Percentiles rank a stretch among this genome's conserved stretches.
phyloP scores from a whole-genome alignment of 1,140 invertebrate species.

The Leucophenga varia region DNA sequence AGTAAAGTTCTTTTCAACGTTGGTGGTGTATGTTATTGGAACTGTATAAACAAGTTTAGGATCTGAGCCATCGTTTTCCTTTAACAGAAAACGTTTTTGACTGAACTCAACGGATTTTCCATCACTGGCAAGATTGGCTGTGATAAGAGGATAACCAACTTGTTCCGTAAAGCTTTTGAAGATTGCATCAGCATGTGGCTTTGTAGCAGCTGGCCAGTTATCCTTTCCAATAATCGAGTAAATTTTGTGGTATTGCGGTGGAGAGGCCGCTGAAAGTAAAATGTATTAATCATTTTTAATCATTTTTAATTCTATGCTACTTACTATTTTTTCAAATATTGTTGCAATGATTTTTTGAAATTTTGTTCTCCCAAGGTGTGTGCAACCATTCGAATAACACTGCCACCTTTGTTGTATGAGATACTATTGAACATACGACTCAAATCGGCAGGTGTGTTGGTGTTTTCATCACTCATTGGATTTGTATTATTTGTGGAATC shows the following conservation, averaged over 20 bases:
- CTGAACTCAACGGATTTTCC: conserved; percentile 26
- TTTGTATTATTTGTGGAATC: conserved; percentile 69
- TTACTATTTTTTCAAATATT: conserved; percentile 61
- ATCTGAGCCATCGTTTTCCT: conserved; percentile 38
- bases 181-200: conserved; percentile 40
- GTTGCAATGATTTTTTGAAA: conserved; percentile 64
- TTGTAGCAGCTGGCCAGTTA: conserved; percentile 38
- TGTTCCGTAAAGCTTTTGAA: conserved; percentile 75
- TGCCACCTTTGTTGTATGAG: conserved; percentile 67
- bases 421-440: conserved; percentile 63
- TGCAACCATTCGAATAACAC: conserved; percentile 75
- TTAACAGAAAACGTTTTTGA: conserved; percentile 61
- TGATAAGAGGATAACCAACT: conserved; percentile 72
- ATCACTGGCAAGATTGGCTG: conserved; percentile 46
- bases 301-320: conserved; percentile 5
- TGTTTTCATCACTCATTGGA: conserved; percentile 59
- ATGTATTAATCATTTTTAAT: not conserved
- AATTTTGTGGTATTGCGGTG: conserved; percentile 62
- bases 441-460: conserved; percentile 59
- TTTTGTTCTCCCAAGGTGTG: conserved; percentile 66
- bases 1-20: conserved; percentile 58
- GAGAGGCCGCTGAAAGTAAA: conserved; percentile 17
- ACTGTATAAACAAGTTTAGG: conserved; percentile 60
- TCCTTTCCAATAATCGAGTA: conserved; percentile 63
- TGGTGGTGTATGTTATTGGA: conserved; percentile 64